A percentile compares a stretch with the other conserved stretches of the same genome.
These are phyloP conservation scores for Microtus montanus DNA, from an alignment of 2,113 vertebrate species.

Conservation along the genomic window DNA sequence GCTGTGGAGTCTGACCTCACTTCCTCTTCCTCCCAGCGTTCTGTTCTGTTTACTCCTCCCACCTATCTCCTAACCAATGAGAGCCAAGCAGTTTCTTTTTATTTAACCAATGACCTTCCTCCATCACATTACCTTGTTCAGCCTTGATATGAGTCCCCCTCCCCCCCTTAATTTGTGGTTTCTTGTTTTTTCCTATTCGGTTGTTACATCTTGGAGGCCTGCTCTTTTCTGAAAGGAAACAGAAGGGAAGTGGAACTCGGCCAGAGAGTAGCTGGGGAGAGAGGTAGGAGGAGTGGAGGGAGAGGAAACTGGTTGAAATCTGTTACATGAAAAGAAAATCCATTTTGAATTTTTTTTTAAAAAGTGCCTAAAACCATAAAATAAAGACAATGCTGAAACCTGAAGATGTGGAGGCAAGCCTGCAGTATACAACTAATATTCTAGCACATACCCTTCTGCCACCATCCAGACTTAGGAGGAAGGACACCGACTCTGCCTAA, in stretches of 20 bases:
- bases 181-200: neutral
- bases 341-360: neutral
- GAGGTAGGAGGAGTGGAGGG: neutral
- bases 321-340: neutral
- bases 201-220: neutral
- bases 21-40: too few species aligned
- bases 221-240: neutral
- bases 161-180: neutral
- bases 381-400: neutral
- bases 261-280: too few species aligned
- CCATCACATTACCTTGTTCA: neutral
- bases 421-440: neutral
- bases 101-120: too few species aligned
- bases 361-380: neutral
- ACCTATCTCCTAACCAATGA: too few species aligned
- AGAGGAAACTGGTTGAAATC: neutral
- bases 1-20: too few species aligned
- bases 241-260: neutral
- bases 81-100: too few species aligned
- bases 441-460: neutral
- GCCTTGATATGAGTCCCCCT: neutral
- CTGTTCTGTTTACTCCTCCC: too few species aligned
- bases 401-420: neutral
- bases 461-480: neutral
- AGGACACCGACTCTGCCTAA: neutral